Evolutionary conservation across 1,140 invertebrate genomes (phyloP).

Genomic region (Bombus superbus): DNA sequence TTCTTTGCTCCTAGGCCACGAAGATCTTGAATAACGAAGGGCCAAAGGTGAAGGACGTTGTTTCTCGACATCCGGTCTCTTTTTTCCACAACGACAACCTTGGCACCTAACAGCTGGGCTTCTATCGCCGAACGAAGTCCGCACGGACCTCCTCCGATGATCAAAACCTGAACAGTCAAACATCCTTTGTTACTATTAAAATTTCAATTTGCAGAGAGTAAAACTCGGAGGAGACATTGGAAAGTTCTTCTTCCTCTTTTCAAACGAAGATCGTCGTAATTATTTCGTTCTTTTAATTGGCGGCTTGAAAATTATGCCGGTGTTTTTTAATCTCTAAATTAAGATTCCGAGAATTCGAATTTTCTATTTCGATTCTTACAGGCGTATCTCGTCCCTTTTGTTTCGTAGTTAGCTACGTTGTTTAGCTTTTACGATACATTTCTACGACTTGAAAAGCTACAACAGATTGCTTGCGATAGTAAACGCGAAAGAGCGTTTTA

Average conservation of each 20-base stretch:
- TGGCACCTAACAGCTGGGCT: constrained; percentile 96
- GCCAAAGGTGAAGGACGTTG: constrained; percentile 99
- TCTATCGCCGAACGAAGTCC: constrained; percentile 98
- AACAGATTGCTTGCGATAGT: too few relatives aligned
- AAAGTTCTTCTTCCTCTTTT: neutral
- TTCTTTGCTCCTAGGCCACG: constrained; percentile 97
- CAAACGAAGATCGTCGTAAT: neutral
- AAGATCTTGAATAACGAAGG: constrained; percentile 98
- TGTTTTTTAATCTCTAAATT: neutral
- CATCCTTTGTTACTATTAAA: neutral
- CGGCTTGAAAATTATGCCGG: too few relatives aligned
- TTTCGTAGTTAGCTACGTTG: neutral
- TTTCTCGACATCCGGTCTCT: constrained; percentile 96
- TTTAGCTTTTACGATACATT: neutral
- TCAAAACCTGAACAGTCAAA: constrained; percentile 86
- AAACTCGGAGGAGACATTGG: neutral
- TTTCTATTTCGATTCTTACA: too few relatives aligned
- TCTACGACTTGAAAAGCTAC: too few relatives aligned
- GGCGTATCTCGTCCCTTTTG: neutral
- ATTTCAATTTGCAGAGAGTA: neutral
- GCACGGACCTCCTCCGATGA: constrained; percentile 98
- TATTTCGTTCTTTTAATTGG: too few relatives aligned
- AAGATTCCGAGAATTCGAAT: neutral
- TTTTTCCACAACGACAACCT: constrained; percentile 97
- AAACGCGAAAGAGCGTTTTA: too few relatives aligned